phyloP scores from a whole-genome alignment of 2,113 vertebrate genomes.

The Cromileptes altivelis region DNA sequence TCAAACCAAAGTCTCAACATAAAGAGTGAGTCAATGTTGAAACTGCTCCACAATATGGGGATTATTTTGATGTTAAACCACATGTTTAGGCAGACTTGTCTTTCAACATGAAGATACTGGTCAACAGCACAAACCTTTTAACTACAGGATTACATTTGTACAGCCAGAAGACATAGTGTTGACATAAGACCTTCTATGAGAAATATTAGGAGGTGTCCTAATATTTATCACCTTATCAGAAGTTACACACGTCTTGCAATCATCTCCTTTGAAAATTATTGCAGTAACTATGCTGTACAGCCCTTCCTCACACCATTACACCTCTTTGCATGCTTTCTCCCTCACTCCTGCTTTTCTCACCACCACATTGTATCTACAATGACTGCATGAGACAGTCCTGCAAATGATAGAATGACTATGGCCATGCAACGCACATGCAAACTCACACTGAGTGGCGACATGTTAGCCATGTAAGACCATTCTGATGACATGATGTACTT shows the following conservation, averaged over 20 bases:
- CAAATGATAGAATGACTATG: neutral
- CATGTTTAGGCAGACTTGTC: conserved; percentile 1
- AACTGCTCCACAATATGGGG: neutral
- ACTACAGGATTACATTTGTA: neutral
- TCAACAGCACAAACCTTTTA: neutral
- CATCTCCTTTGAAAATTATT: neutral
- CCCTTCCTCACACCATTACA: neutral
- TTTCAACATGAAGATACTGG: neutral
- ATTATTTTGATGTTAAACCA: neutral
- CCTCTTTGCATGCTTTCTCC: neutral
- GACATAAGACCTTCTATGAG: too few species aligned
- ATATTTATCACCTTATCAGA: neutral
- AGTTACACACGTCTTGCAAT: neutral
- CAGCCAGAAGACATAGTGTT: neutral
- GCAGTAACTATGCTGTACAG: neutral
- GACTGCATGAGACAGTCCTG: conserved; percentile 1
- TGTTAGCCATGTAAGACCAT: neutral
- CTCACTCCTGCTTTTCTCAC: neutral
- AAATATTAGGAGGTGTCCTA: neutral
- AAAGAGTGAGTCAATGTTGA: conserved; percentile 8
- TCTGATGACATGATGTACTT: too few species aligned
- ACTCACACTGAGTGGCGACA: neutral
- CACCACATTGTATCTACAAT: neutral
- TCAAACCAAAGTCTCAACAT: conserved; percentile 28
- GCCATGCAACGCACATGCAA: neutral